Conservation (phyloP, 2,888 invertebrate species). For the Andrena dorsata region DNA sequence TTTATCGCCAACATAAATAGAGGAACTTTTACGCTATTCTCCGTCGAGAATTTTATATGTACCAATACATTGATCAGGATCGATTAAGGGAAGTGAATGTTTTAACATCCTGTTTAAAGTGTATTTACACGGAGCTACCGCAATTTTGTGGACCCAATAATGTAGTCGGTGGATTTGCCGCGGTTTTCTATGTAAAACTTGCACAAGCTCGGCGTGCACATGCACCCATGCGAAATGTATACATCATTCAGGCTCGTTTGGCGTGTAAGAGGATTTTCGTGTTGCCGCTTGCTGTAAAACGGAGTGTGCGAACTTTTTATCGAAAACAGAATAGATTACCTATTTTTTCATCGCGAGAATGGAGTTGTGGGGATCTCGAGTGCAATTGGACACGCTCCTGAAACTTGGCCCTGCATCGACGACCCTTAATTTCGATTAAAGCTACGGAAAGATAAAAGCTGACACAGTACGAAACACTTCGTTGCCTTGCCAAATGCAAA, state of each 20-base stretch:
- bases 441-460: conserved; percentile 7
- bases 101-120: not conserved
- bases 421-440: conserved; percentile 52
- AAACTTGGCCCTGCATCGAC: conserved; percentile 44
- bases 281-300: conserved; percentile 71
- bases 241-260: conserved; percentile 58
- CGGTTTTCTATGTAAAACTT: conserved; percentile 33
- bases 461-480: conserved; percentile 17
- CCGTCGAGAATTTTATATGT: too few relatives aligned
- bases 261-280: conserved; percentile 73
- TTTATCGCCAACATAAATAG: too few relatives aligned
- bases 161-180: conserved; percentile 36
- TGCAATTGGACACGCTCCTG: conserved; percentile 52
- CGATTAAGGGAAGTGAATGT: too few relatives aligned
- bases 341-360: conserved; percentile 45
- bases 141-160: conserved; percentile 50
- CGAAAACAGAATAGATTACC: conserved; percentile 49
- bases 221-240: conserved; percentile 29
- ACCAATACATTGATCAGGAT: too few relatives aligned
- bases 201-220: conserved; percentile 10
- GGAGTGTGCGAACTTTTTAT: conserved; percentile 71
- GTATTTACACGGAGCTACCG: conserved; percentile 20
- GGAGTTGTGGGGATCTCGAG: conserved; percentile 46
- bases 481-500: conserved; percentile 15
- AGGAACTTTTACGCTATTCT: too few relatives aligned